A percentile compares a stretch with the other conserved stretches of the same genome.
These are phyloP conservation scores for Epirrita christyi DNA, from an alignment of 2,888 invertebrate species.

Conservation along the genomic window DNA sequence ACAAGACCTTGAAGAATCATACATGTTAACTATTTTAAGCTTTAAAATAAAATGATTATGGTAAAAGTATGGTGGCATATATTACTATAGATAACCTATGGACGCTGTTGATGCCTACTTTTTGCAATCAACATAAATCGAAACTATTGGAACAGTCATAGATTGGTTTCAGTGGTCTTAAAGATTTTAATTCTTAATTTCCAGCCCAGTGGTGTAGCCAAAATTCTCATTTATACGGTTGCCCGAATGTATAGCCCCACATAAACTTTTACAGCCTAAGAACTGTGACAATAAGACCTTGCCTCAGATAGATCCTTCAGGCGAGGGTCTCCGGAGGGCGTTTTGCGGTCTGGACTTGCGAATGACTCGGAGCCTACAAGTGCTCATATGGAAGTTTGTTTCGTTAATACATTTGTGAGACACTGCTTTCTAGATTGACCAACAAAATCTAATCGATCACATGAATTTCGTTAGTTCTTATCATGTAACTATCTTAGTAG, in stretches of 20 bases:
- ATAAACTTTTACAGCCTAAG: constrained; percentile 30
- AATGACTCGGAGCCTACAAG: constrained; percentile 64
- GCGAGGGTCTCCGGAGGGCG: constrained; percentile 58
- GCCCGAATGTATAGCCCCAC: constrained; percentile 19
- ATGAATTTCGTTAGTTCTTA: no score
- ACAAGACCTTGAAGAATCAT: background rate
- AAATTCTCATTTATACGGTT: constrained; percentile 18
- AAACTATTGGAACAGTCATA: no score
- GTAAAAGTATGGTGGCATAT: no score
- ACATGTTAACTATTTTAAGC: no score
- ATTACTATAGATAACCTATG: no score
- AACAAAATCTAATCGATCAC: constrained; percentile 9
- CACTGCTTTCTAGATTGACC: constrained; percentile 35
- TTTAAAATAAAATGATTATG: no score
- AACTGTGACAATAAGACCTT: constrained; percentile 31
- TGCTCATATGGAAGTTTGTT: constrained; percentile 65
- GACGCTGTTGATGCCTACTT: no score
- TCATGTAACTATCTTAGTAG: no score
- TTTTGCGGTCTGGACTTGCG: constrained; percentile 69
- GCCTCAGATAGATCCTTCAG: constrained; percentile 24
- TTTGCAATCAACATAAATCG: no score
- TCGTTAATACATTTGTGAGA: constrained; percentile 52
- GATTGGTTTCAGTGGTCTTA: no score
- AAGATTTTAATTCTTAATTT: background rate
- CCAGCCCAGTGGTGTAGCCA: background rate